Evolutionary conservation across 2,113 vertebrate genomes (phyloP).

Genomic region (Poicephalus meyeri): DNA sequence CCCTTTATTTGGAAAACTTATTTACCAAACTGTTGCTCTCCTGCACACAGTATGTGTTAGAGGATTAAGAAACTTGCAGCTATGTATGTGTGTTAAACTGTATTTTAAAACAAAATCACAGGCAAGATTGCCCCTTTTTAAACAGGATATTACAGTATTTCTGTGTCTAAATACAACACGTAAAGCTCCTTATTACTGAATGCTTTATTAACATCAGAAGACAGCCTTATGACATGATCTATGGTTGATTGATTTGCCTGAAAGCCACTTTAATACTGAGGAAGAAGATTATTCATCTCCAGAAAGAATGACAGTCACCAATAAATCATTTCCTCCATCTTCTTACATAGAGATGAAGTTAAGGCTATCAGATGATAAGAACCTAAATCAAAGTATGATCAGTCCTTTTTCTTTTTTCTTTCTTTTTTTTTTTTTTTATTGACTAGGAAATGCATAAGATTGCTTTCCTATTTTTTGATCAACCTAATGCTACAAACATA

Average conservation of each 20-base stretch:
- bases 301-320: conserved; percentile 73
- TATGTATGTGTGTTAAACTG: background rate
- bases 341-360: conserved; percentile 67
- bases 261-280: conserved; percentile 76
- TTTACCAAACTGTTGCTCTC: background rate
- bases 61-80: background rate
- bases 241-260: conserved; percentile 75
- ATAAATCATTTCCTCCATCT: conserved; percentile 74
- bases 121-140: conserved; percentile 7
- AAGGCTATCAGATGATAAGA: conserved; percentile 67
- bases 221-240: conserved; percentile 71
- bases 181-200: conserved; percentile 73
- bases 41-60: background rate
- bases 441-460: conserved; percentile 1
- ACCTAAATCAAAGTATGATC: conserved; percentile 70
- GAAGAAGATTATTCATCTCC: conserved; percentile 74
- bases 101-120: conserved; percentile 14
- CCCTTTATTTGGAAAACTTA: background rate
- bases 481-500: background rate
- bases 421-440: background rate
- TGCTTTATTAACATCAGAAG: conserved; percentile 77
- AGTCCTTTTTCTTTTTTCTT: background rate
- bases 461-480: conserved; percentile 21
- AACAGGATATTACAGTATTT: conserved; percentile 36
- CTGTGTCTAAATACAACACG: conserved; percentile 67